Conservation (phyloP, 2,888 invertebrate genomes). For the Pterostichus madidus region DNA sequence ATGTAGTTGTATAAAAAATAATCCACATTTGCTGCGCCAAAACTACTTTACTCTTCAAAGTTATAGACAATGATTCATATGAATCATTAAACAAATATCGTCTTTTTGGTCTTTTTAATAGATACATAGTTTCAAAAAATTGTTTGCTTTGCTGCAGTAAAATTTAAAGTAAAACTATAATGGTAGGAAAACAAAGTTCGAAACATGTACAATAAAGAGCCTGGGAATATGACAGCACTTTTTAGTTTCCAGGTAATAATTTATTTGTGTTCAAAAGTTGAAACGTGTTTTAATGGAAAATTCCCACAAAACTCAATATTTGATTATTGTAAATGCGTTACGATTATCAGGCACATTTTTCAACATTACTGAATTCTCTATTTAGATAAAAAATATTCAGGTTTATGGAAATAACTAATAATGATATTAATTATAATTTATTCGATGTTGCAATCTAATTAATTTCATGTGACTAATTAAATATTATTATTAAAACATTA, state of each 20-base stretch:
- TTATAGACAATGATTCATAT: too few relatives aligned
- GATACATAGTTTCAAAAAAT: too few relatives aligned
- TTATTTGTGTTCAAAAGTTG: conserved; percentile 7
- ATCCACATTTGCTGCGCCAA: too few relatives aligned
- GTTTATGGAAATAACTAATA: not conserved
- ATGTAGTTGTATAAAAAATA: too few relatives aligned
- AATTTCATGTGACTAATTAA: conserved; percentile 13
- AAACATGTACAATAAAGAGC: too few relatives aligned
- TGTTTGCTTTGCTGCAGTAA: too few relatives aligned
- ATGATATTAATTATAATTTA: not conserved
- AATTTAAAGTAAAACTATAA: too few relatives aligned
- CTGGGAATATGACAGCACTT: too few relatives aligned
- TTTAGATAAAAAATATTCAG: not conserved
- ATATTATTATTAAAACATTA: not conserved
- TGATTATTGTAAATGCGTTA: conserved; percentile 12
- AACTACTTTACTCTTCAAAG: too few relatives aligned
- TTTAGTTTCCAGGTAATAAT: conserved; percentile 9
- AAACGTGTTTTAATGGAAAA: conserved; percentile 24
- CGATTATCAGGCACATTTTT: conserved; percentile 25
- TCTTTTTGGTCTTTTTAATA: too few relatives aligned
- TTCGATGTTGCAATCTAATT: conserved; percentile 8
- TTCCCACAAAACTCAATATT: conserved; percentile 28
- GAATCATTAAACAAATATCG: too few relatives aligned
- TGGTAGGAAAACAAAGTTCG: too few relatives aligned
- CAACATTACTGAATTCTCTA: not conserved